phyloP scores from a whole-genome alignment of 2,888 invertebrate genomes.

The Notocelia uddmanniana region DNA sequence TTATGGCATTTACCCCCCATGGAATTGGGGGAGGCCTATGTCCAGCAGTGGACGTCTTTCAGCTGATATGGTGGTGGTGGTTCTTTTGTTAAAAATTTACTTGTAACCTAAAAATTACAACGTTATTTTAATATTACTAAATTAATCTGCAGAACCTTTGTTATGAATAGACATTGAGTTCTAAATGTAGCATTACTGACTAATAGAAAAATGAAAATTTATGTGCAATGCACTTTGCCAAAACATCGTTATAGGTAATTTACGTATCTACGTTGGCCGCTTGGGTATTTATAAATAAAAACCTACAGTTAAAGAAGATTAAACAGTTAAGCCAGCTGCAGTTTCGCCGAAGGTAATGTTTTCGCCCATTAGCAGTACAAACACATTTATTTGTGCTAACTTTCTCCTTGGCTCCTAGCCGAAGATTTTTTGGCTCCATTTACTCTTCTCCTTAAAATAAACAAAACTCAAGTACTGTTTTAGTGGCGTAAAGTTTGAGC shows the following conservation, averaged over 20 bases:
- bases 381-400: slow-evolving; percentile 44
- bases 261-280: background rate
- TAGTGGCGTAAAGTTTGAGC: slow-evolving; percentile 26
- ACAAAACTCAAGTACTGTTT: slow-evolving; percentile 36
- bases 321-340: slow-evolving; percentile 38
- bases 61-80: too few species aligned
- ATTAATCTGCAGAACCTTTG: too few species aligned
- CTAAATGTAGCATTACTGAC: too few species aligned
- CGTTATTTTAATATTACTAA: too few species aligned
- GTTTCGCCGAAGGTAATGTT: slow-evolving; percentile 43
- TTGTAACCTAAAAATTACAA: too few species aligned
- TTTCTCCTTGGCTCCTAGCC: slow-evolving; percentile 44
- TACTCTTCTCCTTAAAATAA: slow-evolving; percentile 40
- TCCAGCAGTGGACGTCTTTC: too few species aligned
- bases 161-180: too few species aligned
- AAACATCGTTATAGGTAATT: background rate
- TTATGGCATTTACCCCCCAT: too few species aligned
- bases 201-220: too few species aligned
- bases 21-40: too few species aligned
- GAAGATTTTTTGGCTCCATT: slow-evolving; percentile 46
- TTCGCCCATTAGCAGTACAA: slow-evolving; percentile 45
- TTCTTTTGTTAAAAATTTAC: too few species aligned
- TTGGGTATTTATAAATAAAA: slow-evolving; percentile 20
- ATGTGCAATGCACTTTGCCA: too few species aligned
- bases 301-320: slow-evolving; percentile 37